These are phyloP conservation scores for Pteropus rufus DNA, from an alignment of 2,797 vertebrate species.

Conservation along the genomic window DNA sequence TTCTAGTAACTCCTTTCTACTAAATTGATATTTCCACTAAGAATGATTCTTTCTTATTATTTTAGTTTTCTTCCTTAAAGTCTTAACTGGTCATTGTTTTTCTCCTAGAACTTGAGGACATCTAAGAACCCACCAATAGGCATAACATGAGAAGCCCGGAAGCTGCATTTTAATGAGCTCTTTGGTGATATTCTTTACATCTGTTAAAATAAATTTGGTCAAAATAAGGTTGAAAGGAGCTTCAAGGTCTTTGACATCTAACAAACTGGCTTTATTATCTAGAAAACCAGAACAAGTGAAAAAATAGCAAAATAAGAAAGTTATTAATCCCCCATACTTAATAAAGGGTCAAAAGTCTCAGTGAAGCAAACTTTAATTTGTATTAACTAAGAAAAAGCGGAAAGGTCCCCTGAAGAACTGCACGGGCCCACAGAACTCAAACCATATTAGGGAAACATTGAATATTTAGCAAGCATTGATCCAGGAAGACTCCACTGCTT, in stretches of 20 bases:
- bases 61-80: not conserved
- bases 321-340: constrained; percentile 25
- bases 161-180: constrained; percentile 44
- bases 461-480: not conserved
- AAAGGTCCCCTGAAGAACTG: not conserved
- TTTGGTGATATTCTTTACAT: not conserved
- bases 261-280: constrained; percentile 27
- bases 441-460: not conserved
- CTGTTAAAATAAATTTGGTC: constrained; percentile 57
- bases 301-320: not conserved
- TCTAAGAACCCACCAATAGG: not conserved
- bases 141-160: not conserved
- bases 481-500: not conserved
- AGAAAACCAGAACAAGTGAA: constrained; percentile 9
- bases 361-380: not conserved
- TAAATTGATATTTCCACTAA: not conserved
- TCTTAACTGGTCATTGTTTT: not conserved
- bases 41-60: not conserved
- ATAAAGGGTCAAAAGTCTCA: not conserved
- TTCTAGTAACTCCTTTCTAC: not conserved
- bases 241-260: constrained; percentile 32
- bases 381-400: not conserved
- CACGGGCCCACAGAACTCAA: not conserved
- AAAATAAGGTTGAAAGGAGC: constrained; percentile 38
- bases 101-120: not conserved